phyloP scores from a whole-genome alignment of 2,797 vertebrate genomes.

The Peromyscus melanophrys region DNA sequence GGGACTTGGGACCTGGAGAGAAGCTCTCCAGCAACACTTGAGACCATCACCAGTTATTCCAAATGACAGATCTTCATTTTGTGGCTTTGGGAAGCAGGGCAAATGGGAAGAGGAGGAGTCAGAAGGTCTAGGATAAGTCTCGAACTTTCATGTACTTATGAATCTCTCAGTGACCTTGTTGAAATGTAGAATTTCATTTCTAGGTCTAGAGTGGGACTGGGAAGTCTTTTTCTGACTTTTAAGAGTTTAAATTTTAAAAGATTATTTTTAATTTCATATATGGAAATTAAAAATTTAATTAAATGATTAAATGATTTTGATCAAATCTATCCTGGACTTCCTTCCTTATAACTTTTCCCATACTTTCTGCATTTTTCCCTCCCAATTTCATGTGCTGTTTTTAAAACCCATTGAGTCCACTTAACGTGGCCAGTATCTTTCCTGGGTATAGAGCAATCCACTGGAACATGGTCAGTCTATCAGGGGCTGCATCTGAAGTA shows the following conservation, averaged over 20 bases:
- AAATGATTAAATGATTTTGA: not conserved
- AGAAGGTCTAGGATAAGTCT: not conserved
- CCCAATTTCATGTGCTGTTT: not conserved
- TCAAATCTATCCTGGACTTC: not conserved
- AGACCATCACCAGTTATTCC: not conserved
- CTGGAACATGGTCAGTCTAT: not conserved
- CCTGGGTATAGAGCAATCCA: not conserved
- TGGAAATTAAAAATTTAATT: not conserved
- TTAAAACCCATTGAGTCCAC: not conserved
- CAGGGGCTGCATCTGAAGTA: not conserved
- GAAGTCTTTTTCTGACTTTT: constrained; percentile 34
- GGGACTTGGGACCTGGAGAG: too few relatives aligned
- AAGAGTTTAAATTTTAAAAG: not conserved
- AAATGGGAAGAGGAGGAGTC: constrained; percentile 33
- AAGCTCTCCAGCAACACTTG: too few relatives aligned
- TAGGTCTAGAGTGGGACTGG: not conserved
- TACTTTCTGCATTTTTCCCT: not conserved
- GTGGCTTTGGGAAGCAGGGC: constrained; percentile 15
- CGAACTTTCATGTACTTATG: not conserved
- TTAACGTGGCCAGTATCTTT: not conserved
- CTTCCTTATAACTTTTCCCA: not conserved
- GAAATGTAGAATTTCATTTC: constrained; percentile 3
- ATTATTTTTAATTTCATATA: not conserved
- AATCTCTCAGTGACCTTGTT: not conserved
- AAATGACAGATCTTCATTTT: not conserved